Evolutionary conservation across 35 echinoderm and acorn worm species (phyloP), one percentile per base, ranked within the genome.

Genomic region (Ophiothrix spiculata): DNA sequence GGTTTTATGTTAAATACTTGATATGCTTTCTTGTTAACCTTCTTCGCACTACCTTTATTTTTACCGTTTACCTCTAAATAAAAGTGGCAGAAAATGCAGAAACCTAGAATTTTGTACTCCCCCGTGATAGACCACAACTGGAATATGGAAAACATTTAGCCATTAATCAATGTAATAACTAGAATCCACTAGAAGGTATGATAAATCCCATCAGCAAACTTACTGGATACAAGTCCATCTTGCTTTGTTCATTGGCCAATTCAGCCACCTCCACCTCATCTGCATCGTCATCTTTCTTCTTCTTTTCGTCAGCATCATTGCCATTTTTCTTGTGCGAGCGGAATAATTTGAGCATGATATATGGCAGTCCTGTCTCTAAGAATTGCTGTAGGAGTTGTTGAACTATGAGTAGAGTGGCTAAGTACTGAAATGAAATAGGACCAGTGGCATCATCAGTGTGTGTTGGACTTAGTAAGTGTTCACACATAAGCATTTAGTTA

Each of bases 351-450:
- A 94, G 73, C 39, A 99, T 88, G 77, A 99, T 74, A 75, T 94
- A 94, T 0, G 96, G 96, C 0, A 99, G 76, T 8, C 82, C 89
- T 17, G 92, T 99, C 82, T 94, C 92, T 23, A 94, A 40, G 40
- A 94, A 94, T 69, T 99, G 92, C 64, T 91, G 88, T 15, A 99
- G 88, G 38, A 99, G 56, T 85, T 99, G 96, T 64, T 89, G 86
- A 29, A 93, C 83, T 29, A 99, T 91, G 33, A 99, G 87, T 14
- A 99, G 90, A 40, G 89, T 93, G 12, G 85, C 86, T 6, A 99
- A 81, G 63, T 94, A 93, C 89, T 98, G 91, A 13, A 37, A 81
- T 33, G 42, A 56, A 8, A 90, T 40, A 80, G 45, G 37, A 0
- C 21, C 10, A 83, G 32, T 6, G 40, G 16, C 29, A 45, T 75